phyloP scores from a whole-genome alignment of 2,888 invertebrate species.

The Ecdyonurus torrentis region DNA sequence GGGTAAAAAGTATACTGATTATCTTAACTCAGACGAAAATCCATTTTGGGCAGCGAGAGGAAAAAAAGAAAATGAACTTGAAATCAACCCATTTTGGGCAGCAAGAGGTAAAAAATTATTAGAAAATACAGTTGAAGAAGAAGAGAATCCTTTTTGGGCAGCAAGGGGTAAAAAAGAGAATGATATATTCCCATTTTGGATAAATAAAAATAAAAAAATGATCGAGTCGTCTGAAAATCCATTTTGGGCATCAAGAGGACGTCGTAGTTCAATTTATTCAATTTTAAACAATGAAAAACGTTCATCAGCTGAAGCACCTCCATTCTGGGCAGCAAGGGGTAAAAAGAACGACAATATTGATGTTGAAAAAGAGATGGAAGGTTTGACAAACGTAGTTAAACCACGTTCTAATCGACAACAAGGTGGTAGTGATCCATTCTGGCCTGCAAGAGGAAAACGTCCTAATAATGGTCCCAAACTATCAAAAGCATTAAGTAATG shows the following conservation, averaged over 20 bases:
- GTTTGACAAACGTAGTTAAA: neutral
- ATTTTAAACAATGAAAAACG: neutral
- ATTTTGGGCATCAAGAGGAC: slow-evolving; percentile 12
- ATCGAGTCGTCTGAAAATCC: slow-evolving; percentile 7
- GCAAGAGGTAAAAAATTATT: slow-evolving; percentile 5
- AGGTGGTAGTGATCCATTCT: slow-evolving; percentile 9
- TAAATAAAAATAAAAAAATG: neutral
- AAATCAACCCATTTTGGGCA: slow-evolving; percentile 13
- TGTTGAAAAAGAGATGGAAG: slow-evolving; percentile 5
- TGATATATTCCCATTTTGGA: neutral
- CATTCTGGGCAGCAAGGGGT: slow-evolving; percentile 13
- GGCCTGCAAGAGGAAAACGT: slow-evolving; percentile 12
- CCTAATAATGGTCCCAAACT: neutral
- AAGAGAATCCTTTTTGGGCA: slow-evolving; percentile 11
- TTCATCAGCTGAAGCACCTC: slow-evolving; percentile 9
- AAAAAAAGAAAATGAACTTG: neutral
- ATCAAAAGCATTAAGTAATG: neutral
- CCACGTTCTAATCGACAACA: neutral
- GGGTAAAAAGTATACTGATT: slow-evolving; percentile 9
- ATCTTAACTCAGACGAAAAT: slow-evolving; percentile 3
- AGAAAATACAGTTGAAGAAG: neutral
- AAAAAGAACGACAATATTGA: slow-evolving; percentile 11
- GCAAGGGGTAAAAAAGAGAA: slow-evolving; percentile 10
- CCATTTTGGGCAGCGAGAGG: slow-evolving; percentile 13
- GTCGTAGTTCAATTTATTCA: neutral